These are phyloP conservation scores for Equus quagga DNA, from an alignment of 2,113 vertebrate species.

Conservation along the genomic window DNA sequence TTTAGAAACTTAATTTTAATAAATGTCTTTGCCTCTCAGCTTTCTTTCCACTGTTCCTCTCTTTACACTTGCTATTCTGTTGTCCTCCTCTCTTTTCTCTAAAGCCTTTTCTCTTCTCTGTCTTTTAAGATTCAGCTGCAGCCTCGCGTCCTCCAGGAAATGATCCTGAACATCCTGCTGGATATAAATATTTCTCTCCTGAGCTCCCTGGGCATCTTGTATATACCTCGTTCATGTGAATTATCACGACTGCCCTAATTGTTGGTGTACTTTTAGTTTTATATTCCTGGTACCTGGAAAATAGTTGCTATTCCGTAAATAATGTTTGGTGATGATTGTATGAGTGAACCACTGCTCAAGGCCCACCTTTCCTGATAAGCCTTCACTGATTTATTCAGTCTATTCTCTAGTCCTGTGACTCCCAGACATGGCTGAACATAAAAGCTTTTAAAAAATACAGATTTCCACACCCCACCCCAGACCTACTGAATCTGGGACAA, in stretches of 20 bases:
- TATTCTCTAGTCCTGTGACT: not conserved
- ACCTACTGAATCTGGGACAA: not conserved
- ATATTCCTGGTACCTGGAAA: not conserved
- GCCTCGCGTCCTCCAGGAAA: not conserved
- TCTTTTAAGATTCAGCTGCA: not conserved
- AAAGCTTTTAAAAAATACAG: not conserved
- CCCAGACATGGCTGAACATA: not conserved
- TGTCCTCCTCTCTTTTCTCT: not conserved
- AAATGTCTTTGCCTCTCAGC: not conserved
- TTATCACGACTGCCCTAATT: not conserved
- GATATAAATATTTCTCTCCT: not conserved
- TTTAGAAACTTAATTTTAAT: not conserved
- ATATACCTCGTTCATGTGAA: not conserved
- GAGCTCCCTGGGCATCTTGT: not conserved
- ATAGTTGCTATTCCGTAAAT: not conserved
- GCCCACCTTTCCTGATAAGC: not conserved
- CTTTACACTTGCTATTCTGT: not conserved
- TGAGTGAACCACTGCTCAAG: not conserved
- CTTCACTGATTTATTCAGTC: not conserved
- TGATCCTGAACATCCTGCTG: not conserved
- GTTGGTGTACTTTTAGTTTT: constrained; percentile 6
- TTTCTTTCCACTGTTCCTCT: not conserved
- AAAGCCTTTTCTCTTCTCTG: not conserved
- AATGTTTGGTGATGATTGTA: not conserved
- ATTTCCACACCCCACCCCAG: not conserved